phyloP scores from a whole-genome alignment of 2,888 invertebrate species.

The Iphiclides podalirius region DNA sequence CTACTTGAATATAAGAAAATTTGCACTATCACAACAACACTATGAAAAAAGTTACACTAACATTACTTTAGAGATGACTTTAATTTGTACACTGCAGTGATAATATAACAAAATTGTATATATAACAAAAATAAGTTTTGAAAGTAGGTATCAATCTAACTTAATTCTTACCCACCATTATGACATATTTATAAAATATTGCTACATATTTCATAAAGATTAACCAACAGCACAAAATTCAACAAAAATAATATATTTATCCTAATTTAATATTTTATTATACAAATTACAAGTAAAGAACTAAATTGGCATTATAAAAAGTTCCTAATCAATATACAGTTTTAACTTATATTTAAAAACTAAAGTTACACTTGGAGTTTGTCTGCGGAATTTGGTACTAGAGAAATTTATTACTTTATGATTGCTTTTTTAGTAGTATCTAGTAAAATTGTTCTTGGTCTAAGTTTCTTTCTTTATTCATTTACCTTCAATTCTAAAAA shows the following conservation, averaged over 20 bases:
- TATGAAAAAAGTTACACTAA: conserved; percentile 8
- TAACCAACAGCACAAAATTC: conserved; percentile 1
- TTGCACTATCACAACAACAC: conserved; percentile 19
- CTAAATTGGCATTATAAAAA: too few relatives aligned
- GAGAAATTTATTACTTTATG: too few relatives aligned
- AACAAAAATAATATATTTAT: neutral
- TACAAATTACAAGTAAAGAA: neutral
- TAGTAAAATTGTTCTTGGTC: too few relatives aligned
- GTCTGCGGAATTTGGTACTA: too few relatives aligned
- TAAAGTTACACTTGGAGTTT: too few relatives aligned
- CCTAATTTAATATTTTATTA: neutral
- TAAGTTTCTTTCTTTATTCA: too few relatives aligned
- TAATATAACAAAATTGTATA: neutral
- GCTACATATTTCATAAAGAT: neutral
- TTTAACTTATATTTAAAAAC: too few relatives aligned
- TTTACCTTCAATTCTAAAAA: too few relatives aligned
- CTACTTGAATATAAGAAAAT: conserved; percentile 8
- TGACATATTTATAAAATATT: conserved; percentile 1
- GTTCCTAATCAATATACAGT: neutral
- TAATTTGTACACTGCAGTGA: conserved; percentile 8
- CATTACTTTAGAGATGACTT: neutral
- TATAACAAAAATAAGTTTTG: neutral
- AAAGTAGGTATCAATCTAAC: neutral
- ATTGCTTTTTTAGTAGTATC: too few relatives aligned
- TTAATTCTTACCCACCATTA: neutral